These are phyloP conservation scores for Datnioides undecimradiatus DNA, from an alignment of 2,113 vertebrate genomes.

Conservation along the genomic window DNA sequence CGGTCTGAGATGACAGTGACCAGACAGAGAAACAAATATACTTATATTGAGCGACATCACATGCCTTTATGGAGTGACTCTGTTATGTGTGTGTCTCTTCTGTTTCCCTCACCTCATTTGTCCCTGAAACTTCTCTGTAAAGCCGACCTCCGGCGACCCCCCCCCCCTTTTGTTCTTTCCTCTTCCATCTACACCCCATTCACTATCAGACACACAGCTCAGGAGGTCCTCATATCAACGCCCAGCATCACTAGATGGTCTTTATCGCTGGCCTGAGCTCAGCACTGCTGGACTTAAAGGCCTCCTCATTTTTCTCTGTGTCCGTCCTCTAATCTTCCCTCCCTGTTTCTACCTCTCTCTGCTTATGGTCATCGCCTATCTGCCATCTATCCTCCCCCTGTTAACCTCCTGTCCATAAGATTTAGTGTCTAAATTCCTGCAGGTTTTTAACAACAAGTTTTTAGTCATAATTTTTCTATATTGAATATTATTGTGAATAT, in stretches of 20 bases:
- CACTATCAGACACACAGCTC: conserved; percentile 33
- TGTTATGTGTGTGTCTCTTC: conserved; percentile 39
- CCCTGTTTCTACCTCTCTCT: conserved; percentile 17
- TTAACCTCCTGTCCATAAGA: background rate
- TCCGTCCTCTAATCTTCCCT: conserved; percentile 28
- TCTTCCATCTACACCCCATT: conserved; percentile 47
- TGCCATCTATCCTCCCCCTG: conserved; percentile 15
- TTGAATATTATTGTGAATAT: conserved; percentile 17
- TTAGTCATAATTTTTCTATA: background rate
- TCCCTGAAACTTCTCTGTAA: conserved; percentile 31
- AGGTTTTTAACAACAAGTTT: conserved; percentile 2
- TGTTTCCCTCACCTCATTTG: conserved; percentile 74
- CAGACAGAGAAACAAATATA: conserved; percentile 48
- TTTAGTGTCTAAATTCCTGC: background rate
- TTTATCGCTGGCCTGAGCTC: conserved; percentile 67
- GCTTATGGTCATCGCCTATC: conserved; percentile 4
- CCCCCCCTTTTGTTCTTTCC: conserved; percentile 55
- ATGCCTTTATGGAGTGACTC: conserved; percentile 36
- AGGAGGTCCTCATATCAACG: conserved; percentile 69
- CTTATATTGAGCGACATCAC: conserved; percentile 21
- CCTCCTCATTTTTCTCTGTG: conserved; percentile 45
- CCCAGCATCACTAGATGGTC: conserved; percentile 68
- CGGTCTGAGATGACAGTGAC: conserved; percentile 29
- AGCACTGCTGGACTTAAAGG: conserved; percentile 45
- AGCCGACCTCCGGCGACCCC: conserved; percentile 56